phyloP scores from a whole-genome alignment of 2,113 vertebrate species.

The Sebastes fasciatus region DNA sequence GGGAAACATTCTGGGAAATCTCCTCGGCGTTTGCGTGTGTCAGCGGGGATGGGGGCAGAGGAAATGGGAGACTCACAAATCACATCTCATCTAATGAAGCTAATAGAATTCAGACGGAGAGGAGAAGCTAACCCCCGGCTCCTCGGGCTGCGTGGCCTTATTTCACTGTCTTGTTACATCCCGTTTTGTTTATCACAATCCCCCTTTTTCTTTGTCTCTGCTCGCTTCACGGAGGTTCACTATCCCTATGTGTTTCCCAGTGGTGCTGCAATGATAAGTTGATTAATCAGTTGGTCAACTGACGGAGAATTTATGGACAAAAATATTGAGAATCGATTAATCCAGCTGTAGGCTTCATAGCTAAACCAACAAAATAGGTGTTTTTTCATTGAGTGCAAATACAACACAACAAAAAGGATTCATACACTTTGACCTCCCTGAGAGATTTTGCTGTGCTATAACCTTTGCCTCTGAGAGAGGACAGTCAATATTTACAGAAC shows the following conservation, averaged over 20 bases:
- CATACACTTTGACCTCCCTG: too few relatives aligned
- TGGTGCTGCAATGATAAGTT: neutral
- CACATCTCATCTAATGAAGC: conserved; percentile 64
- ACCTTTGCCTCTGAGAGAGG: too few relatives aligned
- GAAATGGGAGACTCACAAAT: conserved; percentile 62
- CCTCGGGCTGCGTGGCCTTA: conserved; percentile 15
- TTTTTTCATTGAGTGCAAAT: too few relatives aligned
- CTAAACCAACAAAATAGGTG: neutral
- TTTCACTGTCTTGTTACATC: conserved; percentile 10
- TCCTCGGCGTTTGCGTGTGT: conserved; percentile 11
- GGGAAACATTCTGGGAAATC: conserved; percentile 45
- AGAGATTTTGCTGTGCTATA: too few relatives aligned
- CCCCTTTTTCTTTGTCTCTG: neutral
- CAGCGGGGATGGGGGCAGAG: conserved; percentile 12
- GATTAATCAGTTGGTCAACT: neutral
- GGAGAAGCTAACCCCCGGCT: conserved; percentile 18
- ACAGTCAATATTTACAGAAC: too few relatives aligned
- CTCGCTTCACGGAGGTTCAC: neutral
- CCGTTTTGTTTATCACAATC: neutral
- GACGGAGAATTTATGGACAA: neutral
- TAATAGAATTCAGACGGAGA: conserved; percentile 58
- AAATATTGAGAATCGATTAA: neutral
- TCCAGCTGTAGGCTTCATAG: neutral
- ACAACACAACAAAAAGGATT: too few relatives aligned
- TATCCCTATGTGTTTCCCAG: neutral